These are phyloP conservation scores for Orthonychiurus folsomi DNA, from an alignment of 2,888 invertebrate genomes.

Conservation along the genomic window DNA sequence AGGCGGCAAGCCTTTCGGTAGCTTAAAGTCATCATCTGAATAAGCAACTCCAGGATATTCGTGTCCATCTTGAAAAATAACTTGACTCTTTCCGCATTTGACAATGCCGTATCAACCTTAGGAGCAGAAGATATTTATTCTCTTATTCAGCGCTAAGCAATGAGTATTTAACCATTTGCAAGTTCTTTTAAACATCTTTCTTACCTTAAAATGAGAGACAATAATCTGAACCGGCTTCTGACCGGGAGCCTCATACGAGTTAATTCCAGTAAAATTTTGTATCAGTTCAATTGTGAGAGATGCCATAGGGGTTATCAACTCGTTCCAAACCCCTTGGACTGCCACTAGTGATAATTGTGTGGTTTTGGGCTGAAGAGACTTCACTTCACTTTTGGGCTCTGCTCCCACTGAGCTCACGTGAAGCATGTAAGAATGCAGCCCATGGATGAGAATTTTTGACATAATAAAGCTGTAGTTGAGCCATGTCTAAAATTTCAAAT, in stretches of 20 bases:
- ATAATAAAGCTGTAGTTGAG: conserved; percentile 33
- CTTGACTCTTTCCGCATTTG: conserved; percentile 31
- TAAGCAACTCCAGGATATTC: conserved; percentile 32
- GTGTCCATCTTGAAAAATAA: conserved; percentile 32
- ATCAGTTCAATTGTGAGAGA: conserved; percentile 31
- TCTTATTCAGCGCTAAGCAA: not conserved
- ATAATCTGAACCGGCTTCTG: not conserved
- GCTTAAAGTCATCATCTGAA: conserved; percentile 36
- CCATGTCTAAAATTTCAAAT: conserved; percentile 30
- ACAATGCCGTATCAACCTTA: conserved; percentile 28
- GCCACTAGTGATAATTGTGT: conserved; percentile 16
- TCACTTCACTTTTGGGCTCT: conserved; percentile 5
- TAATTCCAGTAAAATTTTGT: conserved; percentile 27
- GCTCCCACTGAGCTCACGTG: conserved; percentile 20
- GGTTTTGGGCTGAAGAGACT: conserved; percentile 18
- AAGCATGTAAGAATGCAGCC: conserved; percentile 36
- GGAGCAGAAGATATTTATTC: conserved; percentile 15
- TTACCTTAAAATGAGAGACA: not conserved
- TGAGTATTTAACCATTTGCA: conserved; percentile 28
- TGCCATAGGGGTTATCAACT: conserved; percentile 30
- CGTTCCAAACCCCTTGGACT: conserved; percentile 39
- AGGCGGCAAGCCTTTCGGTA: conserved; percentile 39
- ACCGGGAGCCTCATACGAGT: not conserved
- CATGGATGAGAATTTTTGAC: conserved; percentile 32
- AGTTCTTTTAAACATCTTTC: not conserved